A percentile compares a stretch with the other conserved stretches of the same genome.
phyloP scores from a whole-genome alignment of 1,140 invertebrate species.

The Geopemphigus sp. region DNA sequence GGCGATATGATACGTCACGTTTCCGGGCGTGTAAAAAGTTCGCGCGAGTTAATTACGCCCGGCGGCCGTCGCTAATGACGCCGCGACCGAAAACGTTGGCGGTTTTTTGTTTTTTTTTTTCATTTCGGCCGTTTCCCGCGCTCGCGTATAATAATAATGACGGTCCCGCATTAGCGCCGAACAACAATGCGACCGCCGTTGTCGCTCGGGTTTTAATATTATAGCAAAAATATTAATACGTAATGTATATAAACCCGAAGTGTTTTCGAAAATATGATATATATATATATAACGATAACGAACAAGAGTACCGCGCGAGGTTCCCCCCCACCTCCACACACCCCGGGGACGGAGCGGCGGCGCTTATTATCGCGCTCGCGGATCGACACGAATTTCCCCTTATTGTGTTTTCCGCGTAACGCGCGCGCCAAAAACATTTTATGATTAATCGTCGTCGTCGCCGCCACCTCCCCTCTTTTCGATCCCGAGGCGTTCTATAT shows the following conservation, averaged over 20 bases:
- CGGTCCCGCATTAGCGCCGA: no score
- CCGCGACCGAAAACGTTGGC: constrained; percentile 2
- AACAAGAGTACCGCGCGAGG: background rate
- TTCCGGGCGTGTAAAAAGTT: constrained; percentile 27
- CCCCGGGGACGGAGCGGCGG: no score
- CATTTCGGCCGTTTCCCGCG: background rate
- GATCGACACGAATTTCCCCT: constrained; percentile 47
- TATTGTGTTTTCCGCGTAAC: constrained; percentile 43
- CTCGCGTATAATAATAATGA: constrained; percentile 13
- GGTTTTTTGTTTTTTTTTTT: constrained; percentile 1
- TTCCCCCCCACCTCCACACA: no score
- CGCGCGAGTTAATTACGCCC: constrained; percentile 27
- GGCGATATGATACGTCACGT: constrained; percentile 14
- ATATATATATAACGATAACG: background rate
- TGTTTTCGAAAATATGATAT: constrained; percentile 19
- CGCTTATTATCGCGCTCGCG: constrained; percentile 15
- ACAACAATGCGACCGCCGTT: background rate
- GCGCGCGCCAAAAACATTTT: constrained; percentile 46
- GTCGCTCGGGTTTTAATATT: background rate
- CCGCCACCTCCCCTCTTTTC: background rate
- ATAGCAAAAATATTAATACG: constrained; percentile 9
- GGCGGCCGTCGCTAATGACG: constrained; percentile 14
- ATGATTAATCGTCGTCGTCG: constrained; percentile 30
- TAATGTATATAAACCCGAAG: constrained; percentile 3
- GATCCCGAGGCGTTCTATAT: background rate